Evolutionary conservation across 2,888 invertebrate species (phyloP), one percentile per base, ranked within the genome.

Genomic region (Artemia sinica): DNA sequence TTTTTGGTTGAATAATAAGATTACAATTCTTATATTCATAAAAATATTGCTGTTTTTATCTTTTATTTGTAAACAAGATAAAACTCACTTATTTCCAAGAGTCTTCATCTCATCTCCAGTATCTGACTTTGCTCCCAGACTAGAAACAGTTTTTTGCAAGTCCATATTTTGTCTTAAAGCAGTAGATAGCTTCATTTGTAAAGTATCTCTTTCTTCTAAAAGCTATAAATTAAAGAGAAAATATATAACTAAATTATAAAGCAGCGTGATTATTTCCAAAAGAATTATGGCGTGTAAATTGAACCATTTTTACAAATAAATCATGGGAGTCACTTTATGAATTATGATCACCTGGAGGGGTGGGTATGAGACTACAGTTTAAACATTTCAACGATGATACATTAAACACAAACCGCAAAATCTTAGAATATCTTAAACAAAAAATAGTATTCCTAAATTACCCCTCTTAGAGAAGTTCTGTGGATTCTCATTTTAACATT

Each of bases 101-200:
- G 18, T 18, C 58, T 58, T 58, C 58, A 58, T 58, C 18, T 58
- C 58, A n/a, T 58, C 58, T 8, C 18, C 18, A n/a, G 58, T 14
- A 58, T 58, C 58, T 14, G 58, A 58, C 18, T n/a, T 58, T n/a
- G 58, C 58, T 8, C 58, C 58, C 8, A 14, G 18, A 18, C 58
- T 58, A 14, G 58, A n/a, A n/a, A 58, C 18, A n/a, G 58, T 18
- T 18, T 58, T 58, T n/a, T 58, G 58, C 14, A 58, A 18, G n/a
- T 58, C 58, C 58, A 58, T n/a, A 18, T 58, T 58, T 48, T 68
- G 82, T 66, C 90, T 82, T 69, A 91, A 80, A 11, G 89, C 86
- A 75, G 89, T 88, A 0, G 91, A 91, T 9, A 92, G 78, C 72
- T 88, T 84, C 71, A 91, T 77, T 74, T 91, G 91, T 68, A 92